These are phyloP conservation scores for Caenorhabditis panamensis DNA, from an alignment of 2,888 invertebrate genomes.

Conservation along the genomic window DNA sequence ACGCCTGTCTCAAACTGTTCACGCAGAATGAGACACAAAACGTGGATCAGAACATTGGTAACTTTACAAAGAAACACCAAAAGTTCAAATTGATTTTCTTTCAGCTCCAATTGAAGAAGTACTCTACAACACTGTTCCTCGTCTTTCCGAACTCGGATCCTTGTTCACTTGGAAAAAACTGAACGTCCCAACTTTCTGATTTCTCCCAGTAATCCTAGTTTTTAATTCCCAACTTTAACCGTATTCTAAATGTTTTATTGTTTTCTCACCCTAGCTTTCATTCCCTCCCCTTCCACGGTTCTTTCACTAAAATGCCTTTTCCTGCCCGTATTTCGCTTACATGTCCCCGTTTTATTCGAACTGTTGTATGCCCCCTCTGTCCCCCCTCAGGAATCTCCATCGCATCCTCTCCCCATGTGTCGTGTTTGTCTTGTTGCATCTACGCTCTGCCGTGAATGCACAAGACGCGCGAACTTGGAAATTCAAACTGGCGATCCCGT, in stretches of 20 bases:
- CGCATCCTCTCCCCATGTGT: too few relatives aligned
- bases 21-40: not conserved
- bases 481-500: not conserved
- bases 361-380: slow-evolving; percentile 1
- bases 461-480: not conserved
- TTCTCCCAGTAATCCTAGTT: not conserved
- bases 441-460: not conserved
- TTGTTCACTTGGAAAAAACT: not conserved
- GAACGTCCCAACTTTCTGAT: not conserved
- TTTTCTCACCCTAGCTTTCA: not conserved
- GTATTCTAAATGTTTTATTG: too few relatives aligned
- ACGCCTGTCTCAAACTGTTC: not conserved
- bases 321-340: not conserved
- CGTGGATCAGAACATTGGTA: not conserved
- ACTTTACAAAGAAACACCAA: not conserved
- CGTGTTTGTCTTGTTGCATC: not conserved
- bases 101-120: not conserved
- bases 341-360: not conserved
- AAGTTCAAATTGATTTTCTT: not conserved
- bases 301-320: not conserved
- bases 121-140: not conserved
- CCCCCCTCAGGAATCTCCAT: too few relatives aligned
- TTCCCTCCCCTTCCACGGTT: not conserved
- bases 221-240: not conserved
- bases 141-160: not conserved